Evolutionary conservation across 1,140 invertebrate species (phyloP).

Genomic region (Drosophila yakuba): DNA sequence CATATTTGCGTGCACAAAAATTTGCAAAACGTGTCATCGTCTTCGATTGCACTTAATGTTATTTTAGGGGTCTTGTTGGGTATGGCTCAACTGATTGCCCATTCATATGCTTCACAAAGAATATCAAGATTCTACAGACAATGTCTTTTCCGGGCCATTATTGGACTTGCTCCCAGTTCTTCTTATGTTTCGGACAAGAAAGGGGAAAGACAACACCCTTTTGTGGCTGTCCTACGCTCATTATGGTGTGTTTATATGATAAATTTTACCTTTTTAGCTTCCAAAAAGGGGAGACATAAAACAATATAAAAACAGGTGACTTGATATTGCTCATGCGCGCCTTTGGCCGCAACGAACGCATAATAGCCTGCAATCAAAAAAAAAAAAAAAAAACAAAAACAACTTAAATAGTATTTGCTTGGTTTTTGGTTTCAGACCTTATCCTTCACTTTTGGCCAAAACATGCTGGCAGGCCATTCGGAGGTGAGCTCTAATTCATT

Average conservation of each 20-base stretch:
- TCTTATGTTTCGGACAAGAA: slow-evolving; percentile 25
- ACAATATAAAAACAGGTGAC: slow-evolving; percentile 16
- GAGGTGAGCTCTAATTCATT: slow-evolving; percentile 14
- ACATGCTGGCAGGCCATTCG: slow-evolving; percentile 6
- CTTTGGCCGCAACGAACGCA: not conserved
- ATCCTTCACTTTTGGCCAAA: slow-evolving; percentile 28
- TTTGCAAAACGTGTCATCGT: slow-evolving; percentile 39
- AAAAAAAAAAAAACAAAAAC: not conserved
- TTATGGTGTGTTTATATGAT: slow-evolving; percentile 70
- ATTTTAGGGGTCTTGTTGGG: slow-evolving; percentile 33
- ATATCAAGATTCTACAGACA: not conserved
- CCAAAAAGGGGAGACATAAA: slow-evolving; percentile 21
- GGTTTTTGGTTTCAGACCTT: not conserved
- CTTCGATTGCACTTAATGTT: slow-evolving; percentile 27
- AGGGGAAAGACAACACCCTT: slow-evolving; percentile 4
- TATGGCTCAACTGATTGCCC: slow-evolving; percentile 39
- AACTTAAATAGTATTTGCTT: not conserved
- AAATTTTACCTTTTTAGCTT: slow-evolving; percentile 33
- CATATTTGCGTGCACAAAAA: slow-evolving; percentile 25
- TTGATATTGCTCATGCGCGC: slow-evolving; percentile 2
- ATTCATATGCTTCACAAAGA: slow-evolving; percentile 29
- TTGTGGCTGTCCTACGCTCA: slow-evolving; percentile 21
- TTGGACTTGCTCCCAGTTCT: slow-evolving; percentile 53
- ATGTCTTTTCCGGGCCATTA: slow-evolving; percentile 48
- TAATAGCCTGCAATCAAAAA: slow-evolving; percentile 8